Evolutionary conservation across 2,888 invertebrate genomes (phyloP), one percentile per base, ranked within the genome.

Genomic region (Unio delphinus): DNA sequence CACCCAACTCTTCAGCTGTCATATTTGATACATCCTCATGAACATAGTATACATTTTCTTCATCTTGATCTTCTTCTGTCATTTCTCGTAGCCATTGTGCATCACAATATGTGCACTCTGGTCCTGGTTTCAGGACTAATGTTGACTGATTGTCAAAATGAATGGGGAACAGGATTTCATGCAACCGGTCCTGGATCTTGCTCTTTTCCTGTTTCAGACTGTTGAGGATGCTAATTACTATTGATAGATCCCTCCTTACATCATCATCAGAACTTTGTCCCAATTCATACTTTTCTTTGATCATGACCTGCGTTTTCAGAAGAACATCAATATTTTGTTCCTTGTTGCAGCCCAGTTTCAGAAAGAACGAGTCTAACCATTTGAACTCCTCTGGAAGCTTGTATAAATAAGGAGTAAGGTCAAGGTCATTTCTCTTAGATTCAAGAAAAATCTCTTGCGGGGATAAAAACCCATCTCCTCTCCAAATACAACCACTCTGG

Each of bases 1-100:
- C 86, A 17, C 81, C 80, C 18, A 87, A 70, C 30, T 72, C 69
- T 64, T 80, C 78, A 20, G 84, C 83, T 18, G 82, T 79, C 4
- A 70, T 61, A 23, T 58, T 68, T 11, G 85, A 76, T 11, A 86
- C 65, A 65, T 77, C 69, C 5, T 66, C 55, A 71, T 87, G 86
- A 23, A 86, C 76, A 65, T 83, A 83, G 17, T 62, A 34, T 28
- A 83, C 69, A 15, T 74, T 75, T 28, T 78, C 78, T 4, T 74
- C 78, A 18, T 72, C 45, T 45, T 45, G 1, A 45, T 45, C 73
- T n/a, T 70, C 61, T 4, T 67, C 72, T 34, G 67, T 65, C 20
- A 64, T 56, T 6, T 61, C 61, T 67, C 67, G 72, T n/a, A 71
- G 34, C 74, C 74, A 74, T 20, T 74, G 62, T n/a, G 66, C 61